Evolutionary conservation across 2,113 vertebrate species (phyloP), one percentile per base, ranked within the genome.

Genomic region (Phylloscopus trochilus): DNA sequence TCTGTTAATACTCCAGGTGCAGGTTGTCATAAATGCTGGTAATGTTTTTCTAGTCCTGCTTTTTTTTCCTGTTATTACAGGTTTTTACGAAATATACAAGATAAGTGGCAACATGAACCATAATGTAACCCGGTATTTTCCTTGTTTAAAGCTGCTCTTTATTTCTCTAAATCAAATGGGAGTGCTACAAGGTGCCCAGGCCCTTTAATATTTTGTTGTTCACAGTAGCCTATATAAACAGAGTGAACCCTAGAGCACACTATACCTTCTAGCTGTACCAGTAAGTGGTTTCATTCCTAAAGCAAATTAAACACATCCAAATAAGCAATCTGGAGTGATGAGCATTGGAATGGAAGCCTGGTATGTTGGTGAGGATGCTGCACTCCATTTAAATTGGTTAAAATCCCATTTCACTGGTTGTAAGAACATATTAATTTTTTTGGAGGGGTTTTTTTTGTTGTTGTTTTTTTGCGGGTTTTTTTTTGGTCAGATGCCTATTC

Each of bases 1-100:
- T 80, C 90, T 95, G 93, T 77, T 93, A 90, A 84, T 94, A 77
- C 80, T 95, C 51, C 55, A 33, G 75, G 41, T 86, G 35, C 59
- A 93, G 82, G 64, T 83, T 93, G 84, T 83, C 90, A 77, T 90
- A 91, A 95, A 88, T 33, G 68, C 75, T 23, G 20, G 41, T 74
- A 77, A 94, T 95, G 68, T 83, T 94, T 70, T 77, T 74, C 63
- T 86, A 15, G 85, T 94, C 74, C 91, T 94, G 31, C 7, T 51
- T 92, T 89, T 89, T 39, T 58, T 41, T 13, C 55, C 46, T 67
- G 59, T 83, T 91, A 90, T 90, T 92, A 70, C 19, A n/a, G 47
- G 19, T 22, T 16, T 95, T 89, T 93, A 83, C 85, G 68, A 90
- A 94, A 86, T 83, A 78, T 4, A 26, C 6, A 66, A 92, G 73